phyloP scores from a whole-genome alignment of 2,113 vertebrate genomes.

The Emberiza fucata region DNA sequence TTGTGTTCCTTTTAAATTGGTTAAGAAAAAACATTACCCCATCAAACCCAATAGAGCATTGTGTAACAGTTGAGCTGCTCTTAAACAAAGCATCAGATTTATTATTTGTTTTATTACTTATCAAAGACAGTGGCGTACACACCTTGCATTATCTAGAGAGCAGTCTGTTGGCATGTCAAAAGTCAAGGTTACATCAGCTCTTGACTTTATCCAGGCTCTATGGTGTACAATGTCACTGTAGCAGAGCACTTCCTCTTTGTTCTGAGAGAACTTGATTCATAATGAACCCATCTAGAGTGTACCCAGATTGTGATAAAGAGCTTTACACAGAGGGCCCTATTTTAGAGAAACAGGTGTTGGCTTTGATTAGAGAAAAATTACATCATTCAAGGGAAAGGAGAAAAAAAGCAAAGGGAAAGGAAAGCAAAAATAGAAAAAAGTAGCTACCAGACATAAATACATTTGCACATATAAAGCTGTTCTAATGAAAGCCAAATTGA shows the following conservation, averaged over 20 bases:
- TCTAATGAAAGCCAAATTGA: slow-evolving; percentile 92
- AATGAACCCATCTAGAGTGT: slow-evolving; percentile 65
- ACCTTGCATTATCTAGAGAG: slow-evolving; percentile 59
- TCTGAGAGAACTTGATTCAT: slow-evolving; percentile 62
- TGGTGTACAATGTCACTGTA: slow-evolving; percentile 57
- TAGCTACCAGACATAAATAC: slow-evolving; percentile 82
- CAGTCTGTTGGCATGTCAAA: slow-evolving; percentile 41
- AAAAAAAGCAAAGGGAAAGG: slow-evolving; percentile 48
- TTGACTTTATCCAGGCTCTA: slow-evolving; percentile 67
- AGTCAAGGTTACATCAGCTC: slow-evolving; percentile 52
- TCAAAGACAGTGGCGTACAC: slow-evolving; percentile 55
- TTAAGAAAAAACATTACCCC: not conserved
- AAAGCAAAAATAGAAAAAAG: slow-evolving; percentile 68
- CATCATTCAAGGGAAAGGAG: slow-evolving; percentile 74
- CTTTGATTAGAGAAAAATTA: slow-evolving; percentile 82
- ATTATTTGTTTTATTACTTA: slow-evolving; percentile 62
- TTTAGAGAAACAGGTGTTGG: slow-evolving; percentile 79
- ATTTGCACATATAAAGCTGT: slow-evolving; percentile 87
- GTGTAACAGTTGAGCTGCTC: not conserved
- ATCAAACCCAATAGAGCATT: not conserved
- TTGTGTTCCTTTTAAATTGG: not conserved
- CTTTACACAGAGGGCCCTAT: slow-evolving; percentile 53
- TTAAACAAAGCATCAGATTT: slow-evolving; percentile 36
- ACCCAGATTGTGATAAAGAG: slow-evolving; percentile 65
- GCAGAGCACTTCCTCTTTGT: slow-evolving; percentile 73